Conservation (phyloP, 2,113 vertebrate species). For the Lota lota region DNA sequence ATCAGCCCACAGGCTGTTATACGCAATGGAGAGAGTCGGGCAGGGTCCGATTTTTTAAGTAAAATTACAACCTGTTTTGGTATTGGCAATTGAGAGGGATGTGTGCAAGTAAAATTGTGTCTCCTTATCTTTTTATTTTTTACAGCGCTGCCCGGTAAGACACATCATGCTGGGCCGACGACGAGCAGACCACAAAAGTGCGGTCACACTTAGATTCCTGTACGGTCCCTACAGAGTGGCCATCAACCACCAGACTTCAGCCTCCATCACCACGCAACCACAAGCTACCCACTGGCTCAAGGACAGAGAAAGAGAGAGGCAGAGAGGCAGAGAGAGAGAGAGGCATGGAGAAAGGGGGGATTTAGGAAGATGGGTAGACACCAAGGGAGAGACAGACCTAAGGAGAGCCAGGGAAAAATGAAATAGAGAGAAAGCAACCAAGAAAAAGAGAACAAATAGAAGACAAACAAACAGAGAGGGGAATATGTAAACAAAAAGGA, state of each 20-base stretch:
- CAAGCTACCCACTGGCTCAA: conserved; percentile 42
- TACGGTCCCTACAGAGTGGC: conserved; percentile 52
- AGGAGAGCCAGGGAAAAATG: background rate
- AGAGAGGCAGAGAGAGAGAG: conserved; percentile 17
- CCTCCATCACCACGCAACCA: conserved; percentile 59
- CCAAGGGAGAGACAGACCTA: background rate
- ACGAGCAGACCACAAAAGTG: conserved; percentile 49
- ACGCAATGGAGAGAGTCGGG: no score
- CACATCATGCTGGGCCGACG: no score
- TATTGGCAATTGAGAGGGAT: no score
- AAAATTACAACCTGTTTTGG: no score
- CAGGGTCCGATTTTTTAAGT: no score
- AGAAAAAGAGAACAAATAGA: no score
- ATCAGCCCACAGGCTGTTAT: no score
- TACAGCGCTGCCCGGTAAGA: conserved; percentile 3
- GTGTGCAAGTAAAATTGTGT: no score
- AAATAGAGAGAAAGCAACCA: no score
- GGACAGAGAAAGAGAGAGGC: conserved; percentile 15
- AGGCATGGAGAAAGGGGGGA: background rate
- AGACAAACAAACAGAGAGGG: no score
- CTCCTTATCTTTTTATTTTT: conserved; percentile 4
- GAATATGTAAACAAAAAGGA: no score
- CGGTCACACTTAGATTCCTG: conserved; percentile 61
- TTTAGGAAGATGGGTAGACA: background rate
- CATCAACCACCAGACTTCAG: conserved; percentile 50